Evolutionary conservation across 2,888 invertebrate species (phyloP), one percentile per base, ranked within the genome.

Genomic region (Pardosa pseudoannulata): DNA sequence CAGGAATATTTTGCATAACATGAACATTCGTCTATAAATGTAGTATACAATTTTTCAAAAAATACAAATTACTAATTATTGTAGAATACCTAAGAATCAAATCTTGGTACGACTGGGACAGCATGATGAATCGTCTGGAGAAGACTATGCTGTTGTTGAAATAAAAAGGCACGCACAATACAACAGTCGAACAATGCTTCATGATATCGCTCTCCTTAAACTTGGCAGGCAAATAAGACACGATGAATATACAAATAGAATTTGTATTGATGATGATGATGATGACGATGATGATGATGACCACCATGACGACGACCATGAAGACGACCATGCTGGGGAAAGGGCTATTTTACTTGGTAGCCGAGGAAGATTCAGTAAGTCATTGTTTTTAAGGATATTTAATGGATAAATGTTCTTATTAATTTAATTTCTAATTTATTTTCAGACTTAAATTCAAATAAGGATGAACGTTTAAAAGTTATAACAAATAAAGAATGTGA

Each of bases 191-290:
- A 86, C 74, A 9, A 70, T 86, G 79, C 46, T 41, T 13, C 88
- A 89, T 71, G 89, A 89, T 67, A 88, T 89, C 95, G 97, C 97
- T 7, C 91, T 97, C 81, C 95, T 97, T 95, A 96, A 96, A 91
- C 93, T 97, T 87, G 95, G 95, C 0, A 94, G 94, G 90, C 94
- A 96, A 41, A 95, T 96, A 0, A 95, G 95, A 90, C 93, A 96
- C 19, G 94, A 94, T 36, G 93, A 93, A 32, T 89, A 88, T 73
- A 87, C 90, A 16, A 79, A 88, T 28, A 75, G 90, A 0, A 86
- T 90, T 19, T 90, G 90, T 72, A 65, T 90, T 27, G 90, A 90
- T 11, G 39, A 95, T 27, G 79, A 89, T 9, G 90, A 91, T 0
- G 94, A 94, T 0, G 96, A 96, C 1, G 74, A 68, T n/a, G 29